Percentiles rank a stretch among this genome's conserved stretches.
phyloP scores from a whole-genome alignment of 2,113 vertebrate genomes.

The Phocoena phocoena region DNA sequence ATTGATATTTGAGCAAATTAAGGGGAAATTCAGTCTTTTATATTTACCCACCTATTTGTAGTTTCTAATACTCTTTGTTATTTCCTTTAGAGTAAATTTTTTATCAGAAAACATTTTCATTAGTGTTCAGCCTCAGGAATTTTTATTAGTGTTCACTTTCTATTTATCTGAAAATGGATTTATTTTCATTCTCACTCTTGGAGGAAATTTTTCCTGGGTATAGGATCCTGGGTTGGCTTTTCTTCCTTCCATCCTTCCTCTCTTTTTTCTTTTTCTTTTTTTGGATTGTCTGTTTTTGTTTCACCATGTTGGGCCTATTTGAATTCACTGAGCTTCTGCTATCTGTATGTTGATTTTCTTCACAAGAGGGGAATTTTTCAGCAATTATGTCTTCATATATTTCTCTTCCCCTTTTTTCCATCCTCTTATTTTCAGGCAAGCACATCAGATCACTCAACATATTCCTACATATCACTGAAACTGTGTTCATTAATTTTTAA shows the following conservation, averaged over 20 bases:
- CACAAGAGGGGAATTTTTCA: not conserved
- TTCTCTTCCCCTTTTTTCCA: not conserved
- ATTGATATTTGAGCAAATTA: not conserved
- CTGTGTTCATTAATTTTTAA: not conserved
- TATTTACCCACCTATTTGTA: not conserved
- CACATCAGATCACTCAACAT: not conserved
- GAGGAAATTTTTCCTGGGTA: not conserved
- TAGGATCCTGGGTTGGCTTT: not conserved
- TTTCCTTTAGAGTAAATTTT: not conserved
- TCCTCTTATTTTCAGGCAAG: not conserved
- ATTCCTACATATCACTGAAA: not conserved
- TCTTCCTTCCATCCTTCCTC: not conserved
- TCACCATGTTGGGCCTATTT: not conserved
- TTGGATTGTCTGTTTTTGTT: not conserved
- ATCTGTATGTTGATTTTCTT: not conserved
- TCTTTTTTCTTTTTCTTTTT: too few relatives aligned
- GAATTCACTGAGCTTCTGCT: not conserved
- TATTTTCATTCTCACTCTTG: not conserved
- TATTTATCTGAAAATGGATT: not conserved
- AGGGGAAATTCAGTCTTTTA: not conserved
- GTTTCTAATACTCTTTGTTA: not conserved
- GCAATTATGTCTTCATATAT: not conserved
- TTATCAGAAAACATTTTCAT: not conserved
- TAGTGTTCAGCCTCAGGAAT: not conserved
- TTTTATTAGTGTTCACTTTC: not conserved